Base-by-base conservation (phyloP, 2,888 invertebrate species). In the Neoscelio sp. region DNA sequence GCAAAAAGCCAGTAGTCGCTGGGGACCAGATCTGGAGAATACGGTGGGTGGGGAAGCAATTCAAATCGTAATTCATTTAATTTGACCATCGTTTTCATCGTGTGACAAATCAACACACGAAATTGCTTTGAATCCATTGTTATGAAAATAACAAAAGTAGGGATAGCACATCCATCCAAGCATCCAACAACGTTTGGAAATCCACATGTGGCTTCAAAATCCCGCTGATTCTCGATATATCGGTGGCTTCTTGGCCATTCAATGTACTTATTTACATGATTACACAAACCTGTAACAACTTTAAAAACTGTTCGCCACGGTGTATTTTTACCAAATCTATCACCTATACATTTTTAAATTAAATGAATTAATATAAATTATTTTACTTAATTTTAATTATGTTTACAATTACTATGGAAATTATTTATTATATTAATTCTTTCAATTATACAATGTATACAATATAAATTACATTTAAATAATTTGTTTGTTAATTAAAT, bases 151-250 rank as follows among this genome's bases (percentile, higher is more conserved):
- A n/a, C 23, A 2, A n/a, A 26, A 6, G 58, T 70, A 3, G 48
- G 56, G 2, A 70, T 70, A 0, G 35, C 58, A 10, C 20, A 18
- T 7, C 40, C 58, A 13, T 70, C 68, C 5, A 70, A 1, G 12
- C 58, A 58, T 12, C 68, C 68, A 6, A 70, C 35, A 2, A 42
- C 30, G 12, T 20, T 8, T 7, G 68, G 68, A 17, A 70, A 70
- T 10, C 35, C 33, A 44, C 44, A 40, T n/a, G 54, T 54, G 1
- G 15, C 33, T 40, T 46, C 5, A 44, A 56, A 68, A 8, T 23
- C 4, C 13, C 46, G 18, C 10, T 52, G 30, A 38, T 30, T 67
- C 1, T n/a, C 3, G 7, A 13, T 1, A 26, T 42, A 54, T 1
- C 38, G 2, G 4, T 40, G 5, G 6, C 40, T 44, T n/a, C 7